A percentile compares a stretch with the other conserved stretches of the same genome.
phyloP scores from a whole-genome alignment of 2,888 invertebrate genomes.

The Orthosia cruda region DNA sequence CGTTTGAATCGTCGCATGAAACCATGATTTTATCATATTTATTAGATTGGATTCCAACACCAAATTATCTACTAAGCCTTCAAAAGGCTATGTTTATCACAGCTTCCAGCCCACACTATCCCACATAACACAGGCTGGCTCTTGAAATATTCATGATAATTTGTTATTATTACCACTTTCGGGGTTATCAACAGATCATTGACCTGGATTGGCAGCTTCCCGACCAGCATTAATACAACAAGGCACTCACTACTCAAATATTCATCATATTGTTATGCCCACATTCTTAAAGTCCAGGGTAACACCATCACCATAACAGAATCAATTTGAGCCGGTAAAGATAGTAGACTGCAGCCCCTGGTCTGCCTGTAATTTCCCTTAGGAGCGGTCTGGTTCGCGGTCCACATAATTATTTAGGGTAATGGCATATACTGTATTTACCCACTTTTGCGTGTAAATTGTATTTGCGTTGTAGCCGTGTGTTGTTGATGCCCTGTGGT shows the following conservation, averaged over 20 bases:
- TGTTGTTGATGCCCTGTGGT: slow-evolving; percentile 31
- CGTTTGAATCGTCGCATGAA: not conserved
- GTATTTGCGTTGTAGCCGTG: slow-evolving; percentile 25
- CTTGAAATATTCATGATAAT: not conserved
- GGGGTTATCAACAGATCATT: not conserved
- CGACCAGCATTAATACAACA: not conserved
- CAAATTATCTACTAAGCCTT: not conserved
- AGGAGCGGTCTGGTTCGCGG: slow-evolving; percentile 71
- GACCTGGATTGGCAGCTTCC: not conserved
- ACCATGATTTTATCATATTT: not conserved
- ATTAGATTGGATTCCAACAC: not conserved
- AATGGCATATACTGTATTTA: slow-evolving; percentile 67
- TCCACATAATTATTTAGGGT: slow-evolving; percentile 81
- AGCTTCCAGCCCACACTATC: not conserved
- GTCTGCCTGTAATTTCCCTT: slow-evolving; percentile 80
- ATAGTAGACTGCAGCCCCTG: slow-evolving; percentile 51
- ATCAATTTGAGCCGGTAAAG: slow-evolving; percentile 54
- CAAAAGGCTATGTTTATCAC: not conserved
- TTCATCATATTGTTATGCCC: slow-evolving; percentile 16
- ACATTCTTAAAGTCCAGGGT: not conserved
- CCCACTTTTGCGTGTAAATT: slow-evolving; percentile 59
- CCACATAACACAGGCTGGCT: not conserved
- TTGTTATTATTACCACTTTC: not conserved
- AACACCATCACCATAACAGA: slow-evolving; percentile 32
- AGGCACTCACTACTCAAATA: slow-evolving; percentile 14